Base-by-base conservation (phyloP, 2,888 invertebrate genomes). In the Matsumyia berberina region DNA sequence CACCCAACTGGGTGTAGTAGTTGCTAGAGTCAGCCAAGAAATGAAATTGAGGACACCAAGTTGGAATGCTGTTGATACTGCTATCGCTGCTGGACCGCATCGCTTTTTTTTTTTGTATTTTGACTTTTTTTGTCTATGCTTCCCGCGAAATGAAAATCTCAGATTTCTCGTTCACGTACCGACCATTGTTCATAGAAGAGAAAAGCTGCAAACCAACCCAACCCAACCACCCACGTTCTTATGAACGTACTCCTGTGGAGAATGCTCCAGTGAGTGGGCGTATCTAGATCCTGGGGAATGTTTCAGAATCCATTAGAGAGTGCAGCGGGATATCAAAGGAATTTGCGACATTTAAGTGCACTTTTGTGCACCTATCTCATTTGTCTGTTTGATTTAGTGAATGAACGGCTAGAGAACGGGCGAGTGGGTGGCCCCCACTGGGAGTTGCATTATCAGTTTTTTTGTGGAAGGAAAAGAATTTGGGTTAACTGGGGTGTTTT, bases 311-410 rank as follows among this genome's bases (percentile, higher is more conserved):
- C 85, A 85, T 85, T 85, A 85, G 74, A 70, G 74, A 80, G 76
- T 80, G 85, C 80, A 80, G 80, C 85, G 85, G 85, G 83, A 83
- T 83, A 83, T 83, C 85, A 80, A 85, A 85, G 80, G 76, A 85
- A 76, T 80, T 85, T 79, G 85, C 76, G 80, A 85, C 85, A 80
- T 85, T 85, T 85, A 85, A 85, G 80, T 80, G 85, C 85, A 85
- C 85, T 85, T 85, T 76, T 85, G 85, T 85, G 80, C 80, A 79
- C 80, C 80, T 79, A 76, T 74, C 79, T 85, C 80, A 80, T 85
- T 85, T 85, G 85, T 79, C 85, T 80, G 85, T 85, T 85, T 85
- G 80, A 79, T 85, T 85, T 85, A 85, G 80, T 74, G 74, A 70
- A 66, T 64, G 78, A 78, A 35, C n/a, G n/a, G n/a, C n/a, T n/a